Evolutionary conservation across 2,888 invertebrate species (phyloP).

Genomic region (Drosophila nr. fundita): DNA sequence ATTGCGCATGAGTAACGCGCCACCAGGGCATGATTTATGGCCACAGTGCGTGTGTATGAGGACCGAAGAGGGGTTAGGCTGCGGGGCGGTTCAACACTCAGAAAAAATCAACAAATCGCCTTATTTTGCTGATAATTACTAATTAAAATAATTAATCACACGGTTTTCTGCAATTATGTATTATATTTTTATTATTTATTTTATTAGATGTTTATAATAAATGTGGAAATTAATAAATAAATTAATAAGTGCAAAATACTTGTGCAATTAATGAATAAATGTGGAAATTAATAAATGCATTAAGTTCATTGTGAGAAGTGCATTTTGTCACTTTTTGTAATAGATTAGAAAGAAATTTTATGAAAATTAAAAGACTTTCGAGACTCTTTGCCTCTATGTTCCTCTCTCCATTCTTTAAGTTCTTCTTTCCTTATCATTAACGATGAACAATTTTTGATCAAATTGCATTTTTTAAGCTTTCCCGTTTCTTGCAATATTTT

Average conservation of each 20-base stretch:
- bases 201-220: not conserved
- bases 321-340: not conserved
- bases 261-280: not conserved
- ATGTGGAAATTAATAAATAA: not conserved
- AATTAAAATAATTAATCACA: not conserved
- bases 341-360: not conserved
- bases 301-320: not conserved
- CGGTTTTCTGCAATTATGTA: not conserved
- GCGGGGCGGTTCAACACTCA: conserved; percentile 1
- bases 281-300: not conserved
- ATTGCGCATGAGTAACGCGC: conserved; percentile 77
- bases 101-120: not conserved
- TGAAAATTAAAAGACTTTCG: not conserved
- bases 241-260: too few relatives aligned
- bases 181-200: not conserved
- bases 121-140: not conserved
- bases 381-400: not conserved
- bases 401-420: rapidly evolving
- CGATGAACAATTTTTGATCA: not conserved
- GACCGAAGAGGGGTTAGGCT: not conserved
- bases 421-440: not conserved
- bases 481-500: not conserved
- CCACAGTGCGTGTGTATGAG: conserved; percentile 7
- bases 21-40: conserved; percentile 68
- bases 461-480: not conserved